These are phyloP conservation scores for Dasyornis broadbenti DNA, from an alignment of 2,113 vertebrate genomes.

Conservation along the genomic window DNA sequence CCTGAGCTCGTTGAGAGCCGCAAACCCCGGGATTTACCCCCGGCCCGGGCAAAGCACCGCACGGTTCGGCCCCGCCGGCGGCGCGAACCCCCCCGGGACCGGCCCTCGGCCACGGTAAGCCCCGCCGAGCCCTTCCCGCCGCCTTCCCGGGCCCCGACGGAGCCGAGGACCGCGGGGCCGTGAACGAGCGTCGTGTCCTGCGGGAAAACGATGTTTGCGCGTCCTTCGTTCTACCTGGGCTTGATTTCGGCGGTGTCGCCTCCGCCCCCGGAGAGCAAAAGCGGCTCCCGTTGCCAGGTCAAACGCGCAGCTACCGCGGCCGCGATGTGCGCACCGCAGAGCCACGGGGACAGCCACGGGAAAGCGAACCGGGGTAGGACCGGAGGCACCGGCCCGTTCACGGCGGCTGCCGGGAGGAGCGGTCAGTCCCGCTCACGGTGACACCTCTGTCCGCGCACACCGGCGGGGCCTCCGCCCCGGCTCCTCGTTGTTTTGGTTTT, in stretches of 20 bases:
- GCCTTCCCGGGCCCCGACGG: not conserved
- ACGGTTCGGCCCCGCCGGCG: too few relatives aligned
- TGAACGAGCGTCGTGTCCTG: not conserved
- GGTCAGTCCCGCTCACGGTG: not conserved
- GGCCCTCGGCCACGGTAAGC: not conserved
- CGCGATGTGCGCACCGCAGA: not conserved
- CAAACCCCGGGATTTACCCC: not conserved
- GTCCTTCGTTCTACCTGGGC: not conserved
- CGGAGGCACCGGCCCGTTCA: not conserved
- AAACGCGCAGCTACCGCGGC: not conserved
- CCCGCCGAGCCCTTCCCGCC: not conserved
- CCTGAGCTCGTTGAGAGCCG: not conserved
- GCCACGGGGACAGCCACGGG: not conserved
- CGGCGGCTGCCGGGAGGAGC: not conserved
- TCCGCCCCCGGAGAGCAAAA: not conserved
- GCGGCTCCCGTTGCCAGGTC: not conserved
- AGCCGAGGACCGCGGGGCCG: not conserved
- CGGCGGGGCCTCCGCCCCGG: not conserved
- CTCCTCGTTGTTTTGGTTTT: not conserved
- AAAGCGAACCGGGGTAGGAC: not conserved
- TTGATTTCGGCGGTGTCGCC: not conserved
- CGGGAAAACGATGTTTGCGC: not conserved
- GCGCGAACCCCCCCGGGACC: not conserved
- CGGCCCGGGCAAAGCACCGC: not conserved
- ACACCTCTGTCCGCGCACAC: constrained; percentile 60